Evolutionary conservation across 2,888 invertebrate genomes (phyloP).

Genomic region (Caenorhabditis macrosperma): DNA sequence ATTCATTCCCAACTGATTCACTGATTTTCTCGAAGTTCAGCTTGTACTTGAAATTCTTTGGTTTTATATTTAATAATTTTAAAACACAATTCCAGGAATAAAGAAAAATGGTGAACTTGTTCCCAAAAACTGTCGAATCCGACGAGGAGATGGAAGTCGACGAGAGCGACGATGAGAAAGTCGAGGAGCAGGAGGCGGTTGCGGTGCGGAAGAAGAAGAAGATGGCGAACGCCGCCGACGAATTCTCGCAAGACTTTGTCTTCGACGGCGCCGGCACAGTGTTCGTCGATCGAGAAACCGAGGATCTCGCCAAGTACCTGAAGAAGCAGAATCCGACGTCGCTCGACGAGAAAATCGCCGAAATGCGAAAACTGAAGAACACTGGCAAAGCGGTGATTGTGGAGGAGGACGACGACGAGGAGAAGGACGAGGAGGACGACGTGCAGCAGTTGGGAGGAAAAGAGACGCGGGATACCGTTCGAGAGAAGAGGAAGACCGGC

Average conservation of each 20-base stretch:
- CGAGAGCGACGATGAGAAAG: slow-evolving; percentile 64
- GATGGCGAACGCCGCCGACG: slow-evolving; percentile 68
- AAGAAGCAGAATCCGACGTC: slow-evolving; percentile 72
- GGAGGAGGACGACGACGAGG: slow-evolving; percentile 51
- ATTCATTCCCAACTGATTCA: neutral
- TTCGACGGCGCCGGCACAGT: slow-evolving; percentile 59
- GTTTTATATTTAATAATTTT: neutral
- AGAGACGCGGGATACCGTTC: slow-evolving; percentile 66
- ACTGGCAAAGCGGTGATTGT: slow-evolving; percentile 62
- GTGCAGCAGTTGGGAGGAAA: slow-evolving; percentile 70
- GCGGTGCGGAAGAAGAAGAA: slow-evolving; percentile 72
- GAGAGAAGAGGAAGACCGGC: slow-evolving; percentile 67
- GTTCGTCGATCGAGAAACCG: slow-evolving; percentile 61
- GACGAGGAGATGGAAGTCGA: slow-evolving; percentile 69
- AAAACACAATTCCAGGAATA: too few relatives aligned
- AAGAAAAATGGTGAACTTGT: slow-evolving; percentile 59
- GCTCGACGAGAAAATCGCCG: slow-evolving; percentile 77
- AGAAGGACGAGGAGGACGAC: slow-evolving; percentile 63
- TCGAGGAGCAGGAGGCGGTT: slow-evolving; percentile 67
- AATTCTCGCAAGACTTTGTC: slow-evolving; percentile 68
- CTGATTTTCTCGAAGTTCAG: slow-evolving; percentile 4
- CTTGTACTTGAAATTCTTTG: neutral
- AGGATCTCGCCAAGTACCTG: slow-evolving; percentile 69
- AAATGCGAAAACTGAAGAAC: slow-evolving; percentile 65
- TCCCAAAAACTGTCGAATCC: slow-evolving; percentile 67